These are phyloP conservation scores for Drosophila neutralis DNA, from an alignment of 2,888 invertebrate genomes.

Conservation along the genomic window DNA sequence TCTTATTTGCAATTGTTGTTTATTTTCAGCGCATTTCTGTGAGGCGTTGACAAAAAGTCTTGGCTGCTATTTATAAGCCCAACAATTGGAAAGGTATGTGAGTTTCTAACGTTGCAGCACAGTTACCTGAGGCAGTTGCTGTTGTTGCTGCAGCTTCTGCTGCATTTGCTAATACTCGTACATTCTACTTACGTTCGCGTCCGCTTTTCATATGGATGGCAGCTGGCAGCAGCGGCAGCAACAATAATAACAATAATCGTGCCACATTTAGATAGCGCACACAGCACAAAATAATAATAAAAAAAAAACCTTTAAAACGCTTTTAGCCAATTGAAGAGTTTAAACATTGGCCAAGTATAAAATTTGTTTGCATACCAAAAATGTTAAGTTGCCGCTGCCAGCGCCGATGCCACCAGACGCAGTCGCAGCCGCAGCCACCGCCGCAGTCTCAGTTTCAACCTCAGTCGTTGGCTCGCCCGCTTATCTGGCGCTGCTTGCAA, in stretches of 20 bases:
- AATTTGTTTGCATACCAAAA: slow-evolving; percentile 76
- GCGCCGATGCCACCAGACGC: slow-evolving; percentile 43
- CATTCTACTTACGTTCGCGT: slow-evolving; percentile 27
- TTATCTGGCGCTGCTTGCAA: slow-evolving; percentile 80
- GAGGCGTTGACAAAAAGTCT: slow-evolving; percentile 67
- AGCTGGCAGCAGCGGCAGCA: slow-evolving; percentile 34
- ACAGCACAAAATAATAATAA: slow-evolving; percentile 16
- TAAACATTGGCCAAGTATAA: slow-evolving; percentile 81
- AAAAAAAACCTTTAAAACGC: slow-evolving; percentile 53
- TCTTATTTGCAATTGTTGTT: slow-evolving; percentile 25
- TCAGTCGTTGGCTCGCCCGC: slow-evolving; percentile 66
- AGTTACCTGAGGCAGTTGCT: slow-evolving; percentile 40
- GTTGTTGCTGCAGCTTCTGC: slow-evolving; percentile 9
- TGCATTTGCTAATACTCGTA: slow-evolving; percentile 26
- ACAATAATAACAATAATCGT: slow-evolving; percentile 81
- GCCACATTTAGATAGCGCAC: slow-evolving; percentile 78
- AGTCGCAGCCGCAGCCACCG: slow-evolving; percentile 29
- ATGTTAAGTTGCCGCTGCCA: slow-evolving; percentile 67
- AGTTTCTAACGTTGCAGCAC: slow-evolving; percentile 43
- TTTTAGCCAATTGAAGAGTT: slow-evolving; percentile 81
- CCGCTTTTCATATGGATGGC: slow-evolving; percentile 64
- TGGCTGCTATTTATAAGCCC: slow-evolving; percentile 67
- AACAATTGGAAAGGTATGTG: slow-evolving; percentile 46
- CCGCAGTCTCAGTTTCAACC: slow-evolving; percentile 41
- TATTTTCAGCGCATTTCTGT: slow-evolving; percentile 51